Base-by-base conservation (phyloP, 2,113 vertebrate species). In the Rhinogobius similis region DNA sequence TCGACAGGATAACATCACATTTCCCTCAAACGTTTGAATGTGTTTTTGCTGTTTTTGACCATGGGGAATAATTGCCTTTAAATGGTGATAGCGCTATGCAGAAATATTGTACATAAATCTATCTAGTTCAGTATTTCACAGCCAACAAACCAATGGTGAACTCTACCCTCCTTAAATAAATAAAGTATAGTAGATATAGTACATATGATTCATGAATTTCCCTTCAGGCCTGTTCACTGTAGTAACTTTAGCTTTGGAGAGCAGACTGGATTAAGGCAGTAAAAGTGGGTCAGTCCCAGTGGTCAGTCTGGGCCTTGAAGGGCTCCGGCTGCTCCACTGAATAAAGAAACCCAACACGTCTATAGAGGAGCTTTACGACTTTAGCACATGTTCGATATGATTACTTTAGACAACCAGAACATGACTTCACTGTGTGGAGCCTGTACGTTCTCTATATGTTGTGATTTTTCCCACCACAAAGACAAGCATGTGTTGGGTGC, bases 221-320 rank as follows among this genome's bases (percentile, higher is more conserved):
- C 14, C 55, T 6, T 18, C 55, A 27, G 14, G 18, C 9, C 16
- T 61, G 20, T 36, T 36, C 18, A 61, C 29, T 61, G 29, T 61
- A 36, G 20, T 18, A 38, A 61, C 58, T 36, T 38, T 61, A 32
- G 27, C 26, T 32, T 16, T 8, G 8, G 29, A 61, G 16, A 2
- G 27, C 56, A 32, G 58, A 20, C 58, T 61, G 58, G 58, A 61
- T 61, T 61, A 21, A 21, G 53, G 24, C 18, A 36, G 8, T 36
- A 5, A 38, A 61, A 61, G 58, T 61, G 58, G 58, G 58, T 61
- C 58, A 61, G 58, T 61, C 58, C 58, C 58, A 36, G 29, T n/a
- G 58, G 58, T 61, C 58, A 61, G 29, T 61, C 58, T 38, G 58
- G 58, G 9, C 29, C 58, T 38, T 61, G 29, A 61, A 61, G 20